A percentile compares a stretch with the other conserved stretches of the same genome.
Evolutionary conservation across 2,888 invertebrate species (phyloP).

Genomic region (Tortrix viridana): DNA sequence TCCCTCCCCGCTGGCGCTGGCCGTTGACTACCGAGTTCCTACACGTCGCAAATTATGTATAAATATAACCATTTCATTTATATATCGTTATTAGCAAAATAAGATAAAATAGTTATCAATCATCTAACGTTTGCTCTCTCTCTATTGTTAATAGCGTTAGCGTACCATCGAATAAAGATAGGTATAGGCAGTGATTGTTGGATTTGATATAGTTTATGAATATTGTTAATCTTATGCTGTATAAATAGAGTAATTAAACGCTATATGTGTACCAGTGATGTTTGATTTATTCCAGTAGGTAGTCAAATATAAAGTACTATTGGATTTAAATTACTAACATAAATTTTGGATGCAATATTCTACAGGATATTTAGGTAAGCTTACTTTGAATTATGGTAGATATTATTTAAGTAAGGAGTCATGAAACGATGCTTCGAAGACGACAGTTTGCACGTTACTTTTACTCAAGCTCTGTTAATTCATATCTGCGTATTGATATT

Average conservation of each 20-base stretch:
- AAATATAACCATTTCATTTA: constrained; percentile 58
- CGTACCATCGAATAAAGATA: constrained; percentile 75
- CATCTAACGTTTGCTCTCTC: constrained; percentile 71
- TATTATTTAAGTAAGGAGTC: constrained; percentile 59
- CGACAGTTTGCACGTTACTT: constrained; percentile 8
- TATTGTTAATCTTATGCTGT: constrained; percentile 84
- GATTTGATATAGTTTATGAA: constrained; percentile 85
- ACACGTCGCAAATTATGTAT: constrained; percentile 55
- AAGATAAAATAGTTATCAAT: constrained; percentile 59
- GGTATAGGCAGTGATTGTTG: constrained; percentile 83
- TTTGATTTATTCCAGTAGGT: constrained; percentile 79
- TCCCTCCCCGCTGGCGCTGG: not conserved
- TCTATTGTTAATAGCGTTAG: constrained; percentile 80
- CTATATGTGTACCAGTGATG: constrained; percentile 80
- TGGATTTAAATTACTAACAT: constrained; percentile 63
- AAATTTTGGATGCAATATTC: constrained; percentile 53
- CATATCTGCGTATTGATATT: not conserved
- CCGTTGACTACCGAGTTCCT: constrained; percentile 61
- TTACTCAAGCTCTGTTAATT: constrained; percentile 21
- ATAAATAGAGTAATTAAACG: constrained; percentile 84
- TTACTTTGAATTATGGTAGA: constrained; percentile 56
- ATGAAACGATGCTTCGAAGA: constrained; percentile 17
- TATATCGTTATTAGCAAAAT: constrained; percentile 60
- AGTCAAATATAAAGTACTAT: constrained; percentile 50
- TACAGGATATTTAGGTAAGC: constrained; percentile 76